phyloP scores from a whole-genome alignment of 2,888 invertebrate genomes.

The Ecliptopera silaceata region DNA sequence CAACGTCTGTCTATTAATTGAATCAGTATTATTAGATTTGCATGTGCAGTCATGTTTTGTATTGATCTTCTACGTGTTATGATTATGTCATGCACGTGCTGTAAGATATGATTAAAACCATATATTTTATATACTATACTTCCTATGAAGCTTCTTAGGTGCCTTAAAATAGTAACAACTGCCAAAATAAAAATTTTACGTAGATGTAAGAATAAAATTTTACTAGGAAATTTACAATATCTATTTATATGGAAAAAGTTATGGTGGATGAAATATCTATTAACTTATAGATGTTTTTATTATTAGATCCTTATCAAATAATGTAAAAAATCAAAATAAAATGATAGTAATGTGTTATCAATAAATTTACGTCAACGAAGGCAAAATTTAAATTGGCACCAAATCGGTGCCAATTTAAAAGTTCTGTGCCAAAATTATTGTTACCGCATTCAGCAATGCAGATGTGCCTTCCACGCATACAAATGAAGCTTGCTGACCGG shows the following conservation, averaged over 20 bases:
- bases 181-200: too few relatives aligned
- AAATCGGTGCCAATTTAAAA: constrained; percentile 58
- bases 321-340: too few relatives aligned
- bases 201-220: too few relatives aligned
- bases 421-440: constrained; percentile 67
- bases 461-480: constrained; percentile 71
- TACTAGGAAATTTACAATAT: too few relatives aligned
- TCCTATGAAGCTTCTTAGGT: too few relatives aligned
- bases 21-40: constrained; percentile 11
- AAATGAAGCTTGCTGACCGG: constrained; percentile 39
- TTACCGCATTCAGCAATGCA: constrained; percentile 68
- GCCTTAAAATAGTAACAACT: too few relatives aligned
- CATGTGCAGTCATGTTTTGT: constrained; percentile 14
- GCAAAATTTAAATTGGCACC: too few relatives aligned
- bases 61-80: constrained; percentile 8
- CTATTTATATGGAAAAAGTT: too few relatives aligned
- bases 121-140: background rate
- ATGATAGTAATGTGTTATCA: background rate
- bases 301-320: too few relatives aligned
- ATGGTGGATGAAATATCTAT: too few relatives aligned
- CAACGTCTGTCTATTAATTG: constrained; percentile 6
- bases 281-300: too few relatives aligned
- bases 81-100: constrained; percentile 12
- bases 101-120: background rate
- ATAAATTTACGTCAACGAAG: background rate